A percentile compares a stretch with the other conserved stretches of the same genome.
phyloP scores from a whole-genome alignment of 2,113 vertebrate species.

The Sapajus apella region DNA sequence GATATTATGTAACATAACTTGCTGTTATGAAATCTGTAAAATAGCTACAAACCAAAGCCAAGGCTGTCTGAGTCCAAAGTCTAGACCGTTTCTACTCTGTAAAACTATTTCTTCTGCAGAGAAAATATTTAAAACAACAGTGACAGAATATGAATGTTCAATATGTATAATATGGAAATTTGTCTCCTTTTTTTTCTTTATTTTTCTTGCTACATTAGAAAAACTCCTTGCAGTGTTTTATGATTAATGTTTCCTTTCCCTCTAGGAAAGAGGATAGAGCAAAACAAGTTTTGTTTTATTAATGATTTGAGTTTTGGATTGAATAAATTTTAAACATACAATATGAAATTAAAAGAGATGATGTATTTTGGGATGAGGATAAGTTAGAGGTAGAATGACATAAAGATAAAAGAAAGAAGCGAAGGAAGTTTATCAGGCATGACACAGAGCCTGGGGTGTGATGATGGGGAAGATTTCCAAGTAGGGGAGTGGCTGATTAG shows the following conservation, averaged over 20 bases:
- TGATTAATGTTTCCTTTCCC: slow-evolving; percentile 17
- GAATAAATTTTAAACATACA: not conserved
- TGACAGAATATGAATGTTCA: not conserved
- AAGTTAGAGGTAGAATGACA: not conserved
- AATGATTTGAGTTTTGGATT: not conserved
- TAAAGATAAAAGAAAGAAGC: not conserved
- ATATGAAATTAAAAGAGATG: not conserved
- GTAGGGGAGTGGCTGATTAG: not conserved
- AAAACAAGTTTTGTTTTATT: slow-evolving; percentile 32
- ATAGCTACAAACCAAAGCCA: not conserved
- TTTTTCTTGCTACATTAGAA: slow-evolving; percentile 1
- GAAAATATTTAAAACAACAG: not conserved
- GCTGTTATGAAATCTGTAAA: slow-evolving; percentile 8
- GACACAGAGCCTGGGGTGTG: not conserved
- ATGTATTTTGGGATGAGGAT: not conserved
- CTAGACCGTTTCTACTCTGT: not conserved
- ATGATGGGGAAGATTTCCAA: not conserved
- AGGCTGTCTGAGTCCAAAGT: not conserved
- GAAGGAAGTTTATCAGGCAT: not conserved
- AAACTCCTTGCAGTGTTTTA: not conserved
- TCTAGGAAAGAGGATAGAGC: not conserved
- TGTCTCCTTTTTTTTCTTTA: not conserved
- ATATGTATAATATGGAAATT: slow-evolving; percentile 13
- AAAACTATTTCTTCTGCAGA: not conserved
- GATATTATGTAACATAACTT: not conserved